Evolutionary conservation across 2,113 vertebrate species (phyloP), one percentile per base, ranked within the genome.

Genomic region (Tenrec ecaudatus): DNA sequence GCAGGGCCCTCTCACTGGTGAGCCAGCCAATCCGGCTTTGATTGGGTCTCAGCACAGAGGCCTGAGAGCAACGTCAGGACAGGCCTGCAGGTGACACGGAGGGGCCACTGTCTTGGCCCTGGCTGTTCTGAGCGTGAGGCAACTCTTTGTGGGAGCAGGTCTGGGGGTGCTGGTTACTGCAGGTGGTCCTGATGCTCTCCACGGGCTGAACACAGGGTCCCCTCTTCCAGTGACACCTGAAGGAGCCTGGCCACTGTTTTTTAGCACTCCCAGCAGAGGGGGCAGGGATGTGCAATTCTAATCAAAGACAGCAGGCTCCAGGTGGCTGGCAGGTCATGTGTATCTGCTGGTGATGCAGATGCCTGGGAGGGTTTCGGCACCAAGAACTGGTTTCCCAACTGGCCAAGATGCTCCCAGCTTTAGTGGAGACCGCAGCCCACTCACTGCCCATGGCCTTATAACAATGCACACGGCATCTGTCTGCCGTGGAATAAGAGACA

Each of bases 1-100:
- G 81, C 81, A 82, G 84, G 53, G 87, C 82, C 88, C 12, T 58
- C 69, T 60, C 57, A 78, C 83, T 82, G 75, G 84, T 84, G 73
- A 43, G 62, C 82, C 15, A 27, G 78, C 75, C 85, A 89, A 95
- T 82, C 73, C 27, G 62, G 62, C 92, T 96, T 94, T 94, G 92
- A 89, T 94, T 86, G 82, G 27, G 58, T 29, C 84, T 89, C 60
- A 80, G 40, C 43, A 53, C 68, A 89, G 90, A 62, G 60, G 7
- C 62, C 87, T 84, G 66, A 1, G 36, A 86, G 73, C 91, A 73
- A 88, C 89, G 88, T 92, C 78, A 36, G 77, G 91, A 86, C 83
- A 90, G 88, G 68, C 29, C 43, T 43, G 4, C 0, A 0, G 2
- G 5, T 23, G 43, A 57, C 71, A 76, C 2, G 57, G 47, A 60